Evolutionary conservation across 2,113 vertebrate species (phyloP).

Genomic region (Nothobranchius furzeri): DNA sequence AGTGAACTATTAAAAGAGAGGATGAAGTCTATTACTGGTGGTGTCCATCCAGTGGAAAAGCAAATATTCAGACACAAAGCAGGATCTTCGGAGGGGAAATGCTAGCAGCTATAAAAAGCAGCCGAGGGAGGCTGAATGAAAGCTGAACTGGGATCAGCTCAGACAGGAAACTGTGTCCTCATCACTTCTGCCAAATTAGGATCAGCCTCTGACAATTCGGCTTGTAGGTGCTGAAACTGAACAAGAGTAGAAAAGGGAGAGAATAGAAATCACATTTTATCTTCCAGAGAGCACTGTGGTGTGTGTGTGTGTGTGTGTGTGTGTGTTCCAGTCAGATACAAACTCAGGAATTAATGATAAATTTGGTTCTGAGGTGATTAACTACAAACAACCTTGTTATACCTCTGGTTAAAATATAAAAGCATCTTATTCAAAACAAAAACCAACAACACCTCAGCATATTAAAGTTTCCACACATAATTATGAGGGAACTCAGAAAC

Average conservation of each 20-base stretch:
- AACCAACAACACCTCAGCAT: too few relatives aligned
- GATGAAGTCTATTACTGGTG: not conserved
- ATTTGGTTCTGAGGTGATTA: too few relatives aligned
- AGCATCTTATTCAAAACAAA: too few relatives aligned
- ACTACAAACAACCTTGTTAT: too few relatives aligned
- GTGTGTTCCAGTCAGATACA: too few relatives aligned
- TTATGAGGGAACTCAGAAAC: too few relatives aligned
- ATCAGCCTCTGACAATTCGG: constrained; percentile 83
- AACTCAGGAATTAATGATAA: too few relatives aligned
- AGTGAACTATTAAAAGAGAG: not conserved
- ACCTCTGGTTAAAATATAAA: too few relatives aligned
- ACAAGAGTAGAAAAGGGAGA: constrained; percentile 25
- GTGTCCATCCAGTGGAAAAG: constrained; percentile 52
- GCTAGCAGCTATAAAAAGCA: constrained; percentile 46
- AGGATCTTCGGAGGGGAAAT: constrained; percentile 41
- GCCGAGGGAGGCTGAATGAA: constrained; percentile 25
- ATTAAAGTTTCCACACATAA: too few relatives aligned
- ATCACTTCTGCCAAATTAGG: constrained; percentile 81
- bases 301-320: too few relatives aligned
- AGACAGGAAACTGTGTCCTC: constrained; percentile 80
- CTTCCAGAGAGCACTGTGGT: too few relatives aligned
- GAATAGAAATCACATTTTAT: constrained; percentile 35
- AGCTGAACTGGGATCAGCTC: constrained; percentile 43
- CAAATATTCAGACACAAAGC: constrained; percentile 30
- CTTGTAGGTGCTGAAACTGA: constrained; percentile 87